Percentiles rank a stretch among this genome's conserved stretches.
These are phyloP conservation scores for Misgurnus anguillicaudatus DNA, from an alignment of 2,113 vertebrate genomes.

Conservation along the genomic window DNA sequence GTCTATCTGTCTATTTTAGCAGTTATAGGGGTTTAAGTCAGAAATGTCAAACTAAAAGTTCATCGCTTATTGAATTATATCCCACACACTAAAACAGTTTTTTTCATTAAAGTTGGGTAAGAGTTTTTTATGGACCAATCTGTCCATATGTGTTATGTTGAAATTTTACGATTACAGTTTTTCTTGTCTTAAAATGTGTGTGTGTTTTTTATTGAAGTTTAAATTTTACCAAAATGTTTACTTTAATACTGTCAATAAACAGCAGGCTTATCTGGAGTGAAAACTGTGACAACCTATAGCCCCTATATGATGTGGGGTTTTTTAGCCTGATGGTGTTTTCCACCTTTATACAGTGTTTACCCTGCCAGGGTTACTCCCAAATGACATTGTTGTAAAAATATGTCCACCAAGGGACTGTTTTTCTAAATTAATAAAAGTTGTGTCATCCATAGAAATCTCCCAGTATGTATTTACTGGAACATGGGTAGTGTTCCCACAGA, in stretches of 20 bases:
- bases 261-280: background rate
- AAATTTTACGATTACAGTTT: too few species aligned
- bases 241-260: background rate
- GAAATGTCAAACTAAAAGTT: too few species aligned
- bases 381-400: conserved; percentile 28
- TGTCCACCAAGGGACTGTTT: background rate
- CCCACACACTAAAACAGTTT: too few species aligned
- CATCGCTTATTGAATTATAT: too few species aligned
- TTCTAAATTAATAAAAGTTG: conserved; percentile 7
- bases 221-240: too few species aligned
- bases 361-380: conserved; percentile 22
- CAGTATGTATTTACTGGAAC: background rate
- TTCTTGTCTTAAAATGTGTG: too few species aligned
- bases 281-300: background rate
- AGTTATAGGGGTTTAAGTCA: too few species aligned
- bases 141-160: too few species aligned
- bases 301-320: background rate
- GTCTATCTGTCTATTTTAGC: too few species aligned
- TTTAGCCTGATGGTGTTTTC: background rate
- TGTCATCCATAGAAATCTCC: background rate
- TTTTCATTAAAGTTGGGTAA: too few species aligned
- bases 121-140: too few species aligned
- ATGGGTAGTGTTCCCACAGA: background rate
- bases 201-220: too few species aligned
- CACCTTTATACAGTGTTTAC: conserved; percentile 43